These are phyloP conservation scores for Carassius gibelio DNA, from an alignment of 2,113 vertebrate species.

Conservation along the genomic window DNA sequence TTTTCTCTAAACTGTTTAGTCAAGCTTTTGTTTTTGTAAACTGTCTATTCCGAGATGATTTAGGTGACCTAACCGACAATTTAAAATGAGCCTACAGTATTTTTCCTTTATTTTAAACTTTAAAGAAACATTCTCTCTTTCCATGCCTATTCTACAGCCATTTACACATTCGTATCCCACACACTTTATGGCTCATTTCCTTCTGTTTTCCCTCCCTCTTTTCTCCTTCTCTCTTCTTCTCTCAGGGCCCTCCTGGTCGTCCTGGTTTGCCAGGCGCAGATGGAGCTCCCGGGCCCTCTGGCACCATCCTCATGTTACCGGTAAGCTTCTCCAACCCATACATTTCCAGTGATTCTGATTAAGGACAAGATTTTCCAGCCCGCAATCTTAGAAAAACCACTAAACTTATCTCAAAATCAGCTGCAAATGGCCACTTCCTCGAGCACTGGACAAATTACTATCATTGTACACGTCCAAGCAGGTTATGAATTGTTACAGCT, in stretches of 20 bases:
- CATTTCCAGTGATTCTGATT: constrained; percentile 10
- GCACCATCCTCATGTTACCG: constrained; percentile 95
- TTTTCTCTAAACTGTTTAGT: background rate
- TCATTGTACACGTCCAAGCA: constrained; percentile 4
- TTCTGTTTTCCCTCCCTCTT: background rate
- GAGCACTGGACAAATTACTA: background rate
- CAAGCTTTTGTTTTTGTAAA: constrained; percentile 21
- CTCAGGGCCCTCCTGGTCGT: constrained; percentile 90
- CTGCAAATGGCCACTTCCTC: background rate
- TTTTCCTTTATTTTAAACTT: constrained; percentile 14
- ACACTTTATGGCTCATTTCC: constrained; percentile 11
- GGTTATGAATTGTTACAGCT: constrained; percentile 33
- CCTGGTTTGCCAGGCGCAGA: constrained; percentile 93
- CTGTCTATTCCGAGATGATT: background rate
- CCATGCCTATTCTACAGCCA: background rate
- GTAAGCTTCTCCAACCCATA: constrained; percentile 74
- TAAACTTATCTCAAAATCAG: background rate
- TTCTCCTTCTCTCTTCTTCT: constrained; percentile 30
- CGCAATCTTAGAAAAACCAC: background rate
- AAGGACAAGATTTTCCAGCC: background rate
- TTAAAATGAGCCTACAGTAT: background rate
- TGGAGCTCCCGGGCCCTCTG: constrained; percentile 91
- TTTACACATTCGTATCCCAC: constrained; percentile 26
- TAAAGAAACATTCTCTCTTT: constrained; percentile 8
- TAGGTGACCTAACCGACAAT: background rate